Base-by-base conservation (phyloP, 2,888 invertebrate genomes). In the Proisotoma minuta region DNA sequence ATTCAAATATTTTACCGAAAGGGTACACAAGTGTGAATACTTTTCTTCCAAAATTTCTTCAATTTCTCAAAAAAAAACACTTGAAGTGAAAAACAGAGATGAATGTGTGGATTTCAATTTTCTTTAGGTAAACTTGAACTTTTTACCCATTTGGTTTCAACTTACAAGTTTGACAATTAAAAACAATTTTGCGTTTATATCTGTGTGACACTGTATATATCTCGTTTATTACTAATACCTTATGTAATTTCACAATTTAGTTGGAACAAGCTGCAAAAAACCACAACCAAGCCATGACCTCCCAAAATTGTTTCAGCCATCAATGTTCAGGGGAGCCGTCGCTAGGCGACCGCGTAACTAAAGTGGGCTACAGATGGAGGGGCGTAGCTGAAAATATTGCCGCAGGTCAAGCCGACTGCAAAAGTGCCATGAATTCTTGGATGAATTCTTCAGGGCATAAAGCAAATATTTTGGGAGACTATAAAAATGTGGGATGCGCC, bases 271-370 rank as follows among this genome's bases (percentile, higher is more conserved):
- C 63, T 0, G 60, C 63, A 12, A n/a, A n/a, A 26, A 18, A 29
- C 39, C 63, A 63, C 34, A 52, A 28, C 20, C 18, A 54, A 22
- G n/a, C 10, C 26, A 63, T 63, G 63, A 22, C 47, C 0, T 15
- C 49, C 5, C n/a, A 60, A 3, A 63, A 63, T 47, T 63, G 63
- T n/a, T 63, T 63, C 47, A 40, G 26, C 4, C 63, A 63, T 47
- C 57, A 63, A 26, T 63, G 63, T 20, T 34, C 48, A 1, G 63
- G 60, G 1, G 63, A 63, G 54, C 27, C 56, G 1, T 12, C 18
- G 2, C 24, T 56, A 15, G 59, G 40, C 1, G 56, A 63, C 3
- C 50, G 63, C 2, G 59, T 63, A 4, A 59, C 43, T 4, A 20
- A 15, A 4, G 18, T 20, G 5, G 43, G 43, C 4, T 43, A 43